These are phyloP conservation scores for Engystomops pustulosus DNA, from an alignment of 2,113 vertebrate genomes.

Conservation along the genomic window DNA sequence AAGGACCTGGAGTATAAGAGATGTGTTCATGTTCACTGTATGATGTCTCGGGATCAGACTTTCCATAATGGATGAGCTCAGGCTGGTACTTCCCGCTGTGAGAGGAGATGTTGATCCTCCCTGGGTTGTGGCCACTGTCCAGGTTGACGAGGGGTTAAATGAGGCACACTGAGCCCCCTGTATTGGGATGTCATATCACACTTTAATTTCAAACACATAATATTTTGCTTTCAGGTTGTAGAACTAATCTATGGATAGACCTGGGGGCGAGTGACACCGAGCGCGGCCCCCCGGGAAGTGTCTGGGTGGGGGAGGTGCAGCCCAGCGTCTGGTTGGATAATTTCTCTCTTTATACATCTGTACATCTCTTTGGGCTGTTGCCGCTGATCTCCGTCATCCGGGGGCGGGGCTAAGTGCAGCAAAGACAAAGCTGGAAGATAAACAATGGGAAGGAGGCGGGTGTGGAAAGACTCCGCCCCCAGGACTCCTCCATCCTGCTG, in stretches of 20 bases:
- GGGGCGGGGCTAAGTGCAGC: background rate
- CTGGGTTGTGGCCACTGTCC: too few relatives aligned
- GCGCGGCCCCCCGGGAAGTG: too few relatives aligned
- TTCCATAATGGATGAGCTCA: too few relatives aligned
- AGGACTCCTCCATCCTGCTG: background rate
- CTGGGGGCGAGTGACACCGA: constrained; percentile 3
- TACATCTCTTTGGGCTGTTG: constrained; percentile 10
- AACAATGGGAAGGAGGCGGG: constrained; percentile 13
- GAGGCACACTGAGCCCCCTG: background rate
- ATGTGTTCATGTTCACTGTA: too few relatives aligned
- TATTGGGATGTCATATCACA: constrained; percentile 51
- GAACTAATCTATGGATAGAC: constrained; percentile 46
- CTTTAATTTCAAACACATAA: constrained; percentile 57
- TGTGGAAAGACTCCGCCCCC: background rate
- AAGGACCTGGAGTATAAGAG: too few relatives aligned
- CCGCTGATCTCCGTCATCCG: background rate
- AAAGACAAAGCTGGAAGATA: constrained; percentile 40
- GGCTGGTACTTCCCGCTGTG: too few relatives aligned
- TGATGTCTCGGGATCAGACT: too few relatives aligned
- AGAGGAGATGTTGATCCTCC: too few relatives aligned
- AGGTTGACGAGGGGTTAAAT: background rate
- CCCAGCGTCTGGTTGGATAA: background rate
- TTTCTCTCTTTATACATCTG: constrained; percentile 54
- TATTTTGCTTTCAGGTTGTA: constrained; percentile 38
- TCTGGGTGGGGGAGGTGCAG: background rate